Evolutionary conservation across 2,113 vertebrate species (phyloP).

Genomic region (Dipodomys spectabilis): DNA sequence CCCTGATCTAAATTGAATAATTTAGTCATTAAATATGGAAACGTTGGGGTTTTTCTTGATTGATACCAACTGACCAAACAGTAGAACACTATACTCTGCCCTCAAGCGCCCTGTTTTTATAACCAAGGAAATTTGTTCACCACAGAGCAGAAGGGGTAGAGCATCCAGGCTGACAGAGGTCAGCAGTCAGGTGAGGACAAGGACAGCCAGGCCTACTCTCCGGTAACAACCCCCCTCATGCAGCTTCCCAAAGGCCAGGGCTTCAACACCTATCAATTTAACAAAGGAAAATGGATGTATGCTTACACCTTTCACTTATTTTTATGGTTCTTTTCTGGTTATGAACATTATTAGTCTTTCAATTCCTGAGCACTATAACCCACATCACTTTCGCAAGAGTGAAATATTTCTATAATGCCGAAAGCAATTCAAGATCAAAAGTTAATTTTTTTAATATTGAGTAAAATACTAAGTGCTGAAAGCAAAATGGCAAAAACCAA

Average conservation of each 20-base stretch:
- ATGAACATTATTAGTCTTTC: background rate
- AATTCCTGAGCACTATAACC: slow-evolving; percentile 2
- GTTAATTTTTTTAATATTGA: slow-evolving; percentile 56
- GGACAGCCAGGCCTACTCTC: background rate
- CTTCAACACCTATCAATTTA: background rate
- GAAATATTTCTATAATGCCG: background rate
- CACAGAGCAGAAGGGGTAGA: background rate
- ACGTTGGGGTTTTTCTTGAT: background rate
- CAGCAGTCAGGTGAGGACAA: background rate
- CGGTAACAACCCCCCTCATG: too few relatives aligned
- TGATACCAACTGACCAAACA: background rate
- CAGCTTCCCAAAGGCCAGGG: background rate
- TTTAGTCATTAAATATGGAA: background rate
- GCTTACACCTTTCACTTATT: background rate
- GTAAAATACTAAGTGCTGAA: slow-evolving; percentile 67
- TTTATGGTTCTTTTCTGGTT: background rate
- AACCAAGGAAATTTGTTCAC: background rate
- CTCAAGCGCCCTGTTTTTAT: background rate
- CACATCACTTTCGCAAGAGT: background rate
- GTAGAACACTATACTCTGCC: background rate
- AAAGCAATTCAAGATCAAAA: slow-evolving; percentile 27
- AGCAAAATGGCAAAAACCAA: slow-evolving; percentile 60
- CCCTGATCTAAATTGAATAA: background rate
- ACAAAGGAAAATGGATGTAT: background rate
- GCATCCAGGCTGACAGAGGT: background rate